These are phyloP conservation scores for Atrina japonica DNA, from an alignment of 2,888 invertebrate genomes.

Conservation along the genomic window DNA sequence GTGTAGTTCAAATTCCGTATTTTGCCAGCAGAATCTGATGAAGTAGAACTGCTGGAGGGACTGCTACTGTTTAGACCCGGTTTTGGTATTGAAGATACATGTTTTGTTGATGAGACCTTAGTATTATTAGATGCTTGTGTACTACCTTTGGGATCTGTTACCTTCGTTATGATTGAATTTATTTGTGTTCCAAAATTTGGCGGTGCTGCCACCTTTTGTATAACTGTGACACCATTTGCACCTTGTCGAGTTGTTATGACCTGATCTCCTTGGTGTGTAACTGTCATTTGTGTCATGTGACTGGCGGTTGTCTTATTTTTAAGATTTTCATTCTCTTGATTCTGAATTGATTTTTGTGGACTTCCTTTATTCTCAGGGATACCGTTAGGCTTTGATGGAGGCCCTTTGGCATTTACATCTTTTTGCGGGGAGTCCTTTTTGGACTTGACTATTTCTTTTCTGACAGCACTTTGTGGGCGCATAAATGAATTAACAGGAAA, in stretches of 20 bases:
- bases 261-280: constrained; percentile 24
- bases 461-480: constrained; percentile 66
- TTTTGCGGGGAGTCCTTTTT: constrained; percentile 3
- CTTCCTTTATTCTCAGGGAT: not conserved
- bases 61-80: constrained; percentile 42
- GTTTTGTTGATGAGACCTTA: constrained; percentile 39
- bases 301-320: constrained; percentile 2
- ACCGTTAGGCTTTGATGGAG: constrained; percentile 4
- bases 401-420: not conserved
- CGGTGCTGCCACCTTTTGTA: constrained; percentile 44
- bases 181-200: constrained; percentile 43
- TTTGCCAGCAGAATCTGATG: constrained; percentile 51
- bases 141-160: constrained; percentile 26
- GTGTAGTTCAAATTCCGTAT: constrained; percentile 70
- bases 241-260: constrained; percentile 26
- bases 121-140: constrained; percentile 9
- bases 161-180: constrained; percentile 37
- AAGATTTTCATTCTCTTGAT: not conserved
- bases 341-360: not conserved
- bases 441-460: constrained; percentile 44
- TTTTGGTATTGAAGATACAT: constrained; percentile 58
- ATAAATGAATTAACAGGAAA: constrained; percentile 67
- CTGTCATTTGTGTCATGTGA: constrained; percentile 11
- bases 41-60: constrained; percentile 30
- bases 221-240: constrained; percentile 37